These are phyloP conservation scores for Nesospiza acunhae DNA, from an alignment of 2,113 vertebrate species.

Conservation along the genomic window DNA sequence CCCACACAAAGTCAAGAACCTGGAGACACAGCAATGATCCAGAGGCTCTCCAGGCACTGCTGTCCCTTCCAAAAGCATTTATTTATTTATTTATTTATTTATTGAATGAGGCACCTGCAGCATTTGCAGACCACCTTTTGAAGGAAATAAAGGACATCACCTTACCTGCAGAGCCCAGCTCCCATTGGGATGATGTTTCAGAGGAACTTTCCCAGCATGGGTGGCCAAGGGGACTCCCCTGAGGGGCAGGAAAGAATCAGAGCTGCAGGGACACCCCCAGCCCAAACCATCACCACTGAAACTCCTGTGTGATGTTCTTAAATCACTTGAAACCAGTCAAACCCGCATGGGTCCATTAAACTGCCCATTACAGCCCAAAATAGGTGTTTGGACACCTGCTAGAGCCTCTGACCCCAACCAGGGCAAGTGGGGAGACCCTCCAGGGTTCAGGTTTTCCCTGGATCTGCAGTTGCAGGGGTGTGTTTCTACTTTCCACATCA, in stretches of 20 bases:
- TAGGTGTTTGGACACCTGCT: rapidly evolving
- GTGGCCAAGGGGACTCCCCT: neutral
- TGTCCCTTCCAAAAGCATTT: rapidly evolving
- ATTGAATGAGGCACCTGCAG: rapidly evolving
- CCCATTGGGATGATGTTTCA: rapidly evolving
- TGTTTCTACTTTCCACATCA: neutral
- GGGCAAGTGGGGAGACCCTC: neutral
- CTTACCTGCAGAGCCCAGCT: neutral
- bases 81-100: neutral
- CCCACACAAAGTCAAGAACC: neutral
- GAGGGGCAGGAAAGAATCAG: neutral
- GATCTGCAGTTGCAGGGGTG: neutral
- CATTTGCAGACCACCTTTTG: neutral
- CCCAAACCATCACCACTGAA: neutral
- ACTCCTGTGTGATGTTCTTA: rapidly evolving
- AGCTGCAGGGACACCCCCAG: neutral
- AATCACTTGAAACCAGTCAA: neutral
- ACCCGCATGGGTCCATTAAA: neutral
- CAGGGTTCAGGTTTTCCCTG: neutral
- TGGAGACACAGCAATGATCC: neutral
- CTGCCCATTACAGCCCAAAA: neutral
- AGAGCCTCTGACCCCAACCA: neutral
- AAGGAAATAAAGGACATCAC: neutral
- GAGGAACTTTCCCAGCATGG: neutral
- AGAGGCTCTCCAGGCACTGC: neutral